phyloP scores from a whole-genome alignment of 2,113 vertebrate species.

The Fulmarus glacialis region DNA sequence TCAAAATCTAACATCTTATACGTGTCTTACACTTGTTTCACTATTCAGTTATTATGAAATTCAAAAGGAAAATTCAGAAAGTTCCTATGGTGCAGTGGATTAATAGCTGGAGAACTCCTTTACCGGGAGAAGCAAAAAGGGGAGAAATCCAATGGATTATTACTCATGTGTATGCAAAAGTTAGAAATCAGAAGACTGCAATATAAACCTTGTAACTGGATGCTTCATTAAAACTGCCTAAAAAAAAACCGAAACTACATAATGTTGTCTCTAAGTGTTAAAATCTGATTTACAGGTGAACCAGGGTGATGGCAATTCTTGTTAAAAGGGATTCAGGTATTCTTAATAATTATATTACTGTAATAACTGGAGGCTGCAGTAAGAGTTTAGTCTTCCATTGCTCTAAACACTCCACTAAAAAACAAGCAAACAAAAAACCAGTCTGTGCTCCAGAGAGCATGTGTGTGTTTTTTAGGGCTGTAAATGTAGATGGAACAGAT shows the following conservation, averaged over 20 bases:
- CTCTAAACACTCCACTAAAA: not conserved
- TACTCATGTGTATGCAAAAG: not conserved
- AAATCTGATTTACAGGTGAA: constrained; percentile 28
- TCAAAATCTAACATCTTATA: not conserved
- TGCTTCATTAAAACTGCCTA: not conserved
- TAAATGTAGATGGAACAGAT: not conserved
- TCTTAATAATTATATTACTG: not conserved
- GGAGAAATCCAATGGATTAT: not conserved
- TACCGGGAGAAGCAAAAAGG: not conserved
- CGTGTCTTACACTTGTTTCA: not conserved
- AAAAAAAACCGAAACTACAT: not conserved
- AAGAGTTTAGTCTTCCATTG: not conserved
- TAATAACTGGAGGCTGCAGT: not conserved
- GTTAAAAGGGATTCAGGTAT: not conserved
- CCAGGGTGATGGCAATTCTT: not conserved
- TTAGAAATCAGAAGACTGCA: constrained; percentile 22
- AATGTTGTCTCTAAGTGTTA: constrained; percentile 11
- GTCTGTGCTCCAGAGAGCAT: not conserved
- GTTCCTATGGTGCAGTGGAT: not conserved
- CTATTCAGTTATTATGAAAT: not conserved
- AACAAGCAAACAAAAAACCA: not conserved
- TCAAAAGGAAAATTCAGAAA: not conserved
- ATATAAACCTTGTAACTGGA: not conserved
- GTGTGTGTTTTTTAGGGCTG: not conserved
- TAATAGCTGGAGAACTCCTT: not conserved